A percentile compares a stretch with the other conserved stretches of the same genome.
Evolutionary conservation across 2,888 invertebrate species (phyloP).

Genomic region (Branchinecta sandiegonensis): DNA sequence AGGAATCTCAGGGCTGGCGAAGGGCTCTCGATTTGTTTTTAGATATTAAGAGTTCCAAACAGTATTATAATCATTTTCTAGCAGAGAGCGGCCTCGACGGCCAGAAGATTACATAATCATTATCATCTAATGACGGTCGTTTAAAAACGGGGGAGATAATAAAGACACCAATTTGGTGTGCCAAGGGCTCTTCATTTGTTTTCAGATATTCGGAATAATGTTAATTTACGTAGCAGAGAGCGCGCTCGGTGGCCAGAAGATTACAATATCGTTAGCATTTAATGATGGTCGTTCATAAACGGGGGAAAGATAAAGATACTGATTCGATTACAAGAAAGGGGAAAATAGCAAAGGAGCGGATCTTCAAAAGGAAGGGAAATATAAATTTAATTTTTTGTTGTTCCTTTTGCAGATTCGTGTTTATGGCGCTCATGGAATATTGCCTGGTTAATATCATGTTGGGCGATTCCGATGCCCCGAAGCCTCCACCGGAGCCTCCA

Average conservation of each 20-base stretch:
- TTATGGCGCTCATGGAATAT: constrained; percentile 86
- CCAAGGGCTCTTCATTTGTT: background rate
- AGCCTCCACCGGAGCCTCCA: constrained; percentile 24
- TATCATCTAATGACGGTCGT: too few species aligned
- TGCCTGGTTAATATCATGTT: constrained; percentile 73
- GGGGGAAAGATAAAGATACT: background rate
- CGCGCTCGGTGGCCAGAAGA: background rate
- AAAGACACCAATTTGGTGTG: background rate
- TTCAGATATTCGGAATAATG: background rate
- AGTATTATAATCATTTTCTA: too few species aligned
- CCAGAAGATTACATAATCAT: too few species aligned
- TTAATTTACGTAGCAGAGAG: background rate
- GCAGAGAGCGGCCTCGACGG: too few species aligned
- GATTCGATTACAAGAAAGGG: background rate
- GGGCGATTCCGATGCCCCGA: constrained; percentile 49
- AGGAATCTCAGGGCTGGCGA: too few species aligned
- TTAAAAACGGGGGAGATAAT: background rate
- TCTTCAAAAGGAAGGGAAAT: too few species aligned
- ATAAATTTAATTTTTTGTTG: background rate
- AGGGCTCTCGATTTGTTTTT: too few species aligned
- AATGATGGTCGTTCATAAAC: background rate
- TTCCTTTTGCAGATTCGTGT: constrained; percentile 52
- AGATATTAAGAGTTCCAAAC: too few species aligned
- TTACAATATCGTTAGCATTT: background rate
- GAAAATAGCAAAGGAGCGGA: too few species aligned